Evolutionary conservation across 64 coral and sea anemone genomes (phyloP), one percentile per base, ranked within the genome.

Genomic region (Montipora cactus): DNA sequence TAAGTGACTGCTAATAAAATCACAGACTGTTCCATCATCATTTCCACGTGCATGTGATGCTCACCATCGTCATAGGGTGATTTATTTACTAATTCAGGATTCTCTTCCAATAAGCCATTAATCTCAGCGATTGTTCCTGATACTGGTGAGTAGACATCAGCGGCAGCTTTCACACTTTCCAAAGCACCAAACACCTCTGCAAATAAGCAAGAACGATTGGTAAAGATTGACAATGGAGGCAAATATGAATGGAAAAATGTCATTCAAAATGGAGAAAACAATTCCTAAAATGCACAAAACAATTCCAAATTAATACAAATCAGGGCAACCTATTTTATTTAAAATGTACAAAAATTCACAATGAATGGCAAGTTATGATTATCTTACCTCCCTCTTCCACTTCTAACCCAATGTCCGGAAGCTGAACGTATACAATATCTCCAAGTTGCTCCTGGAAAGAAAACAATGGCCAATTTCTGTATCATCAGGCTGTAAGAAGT

Each of bases 151-250:
- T 90, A 99, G n/a, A 99, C 67, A 49, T 99, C 98, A 75, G 92
- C 92, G 25, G 95, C 98, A 59, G 98, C 98, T 76, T 99, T 99
- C 0, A 99, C 98, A 81, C 98, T 99, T 92, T 99, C 98, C 44
- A 99, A 66, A 12, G 89, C 98, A 19, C 98, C 95, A 94, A 94
- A 94, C 22, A 92, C 85, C 77, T 61, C 98, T 99, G 52, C 46
- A 79, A 93, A 64, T 62, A 68, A 76, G 11, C 20, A n/a, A 79
- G 5, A 67, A 37, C 37, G 0, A 37, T 37, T 37, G 37, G 37
- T 37, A 37, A 37, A 37, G 37, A 37, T 37, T 37, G 37, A 37
- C 37, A 37, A 37, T 37, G 37, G 37, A 37, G 1, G 37, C 37
- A 37, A 37, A 37, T 37, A 37, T 37, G 37, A 37, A 37, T 37